Percentiles rank a stretch among this genome's conserved stretches.
Evolutionary conservation across 2,797 vertebrate species (phyloP).

Genomic region (Enteromius treurensis): DNA sequence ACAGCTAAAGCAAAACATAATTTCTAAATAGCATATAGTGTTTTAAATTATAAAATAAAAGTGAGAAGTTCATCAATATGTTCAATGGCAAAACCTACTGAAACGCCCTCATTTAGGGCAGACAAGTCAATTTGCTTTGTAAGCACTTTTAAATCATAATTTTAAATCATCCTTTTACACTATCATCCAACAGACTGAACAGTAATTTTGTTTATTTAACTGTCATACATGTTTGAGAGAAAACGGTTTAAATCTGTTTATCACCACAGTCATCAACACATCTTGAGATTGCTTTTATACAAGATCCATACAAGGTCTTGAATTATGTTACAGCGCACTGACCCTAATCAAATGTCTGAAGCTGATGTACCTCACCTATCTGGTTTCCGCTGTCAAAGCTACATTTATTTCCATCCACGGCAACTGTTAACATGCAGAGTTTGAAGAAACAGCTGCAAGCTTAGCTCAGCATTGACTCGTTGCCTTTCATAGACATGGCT

Average conservation of each 20-base stretch:
- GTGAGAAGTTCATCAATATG: neutral
- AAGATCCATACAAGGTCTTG: conserved; percentile 22
- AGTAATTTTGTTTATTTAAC: no score
- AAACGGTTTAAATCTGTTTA: neutral
- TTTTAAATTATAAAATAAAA: neutral
- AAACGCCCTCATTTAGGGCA: neutral
- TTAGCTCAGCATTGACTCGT: conserved; percentile 17
- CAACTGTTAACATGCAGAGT: conserved; percentile 27
- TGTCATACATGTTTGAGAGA: neutral
- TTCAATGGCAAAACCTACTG: neutral
- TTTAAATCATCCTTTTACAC: no score
- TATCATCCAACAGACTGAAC: no score
- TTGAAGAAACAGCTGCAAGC: conserved; percentile 24
- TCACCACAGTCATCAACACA: neutral
- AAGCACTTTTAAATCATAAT: neutral
- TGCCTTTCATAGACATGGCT: neutral
- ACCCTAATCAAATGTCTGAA: neutral
- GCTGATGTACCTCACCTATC: neutral
- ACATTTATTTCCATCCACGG: conserved; percentile 33
- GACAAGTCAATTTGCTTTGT: neutral
- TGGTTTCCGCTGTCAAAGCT: conserved; percentile 32
- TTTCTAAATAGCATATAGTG: neutral
- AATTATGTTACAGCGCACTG: neutral
- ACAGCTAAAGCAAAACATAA: neutral
- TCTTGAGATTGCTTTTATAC: neutral